Evolutionary conservation across 2,113 vertebrate genomes (phyloP).

Genomic region (Malurus cyaneus): DNA sequence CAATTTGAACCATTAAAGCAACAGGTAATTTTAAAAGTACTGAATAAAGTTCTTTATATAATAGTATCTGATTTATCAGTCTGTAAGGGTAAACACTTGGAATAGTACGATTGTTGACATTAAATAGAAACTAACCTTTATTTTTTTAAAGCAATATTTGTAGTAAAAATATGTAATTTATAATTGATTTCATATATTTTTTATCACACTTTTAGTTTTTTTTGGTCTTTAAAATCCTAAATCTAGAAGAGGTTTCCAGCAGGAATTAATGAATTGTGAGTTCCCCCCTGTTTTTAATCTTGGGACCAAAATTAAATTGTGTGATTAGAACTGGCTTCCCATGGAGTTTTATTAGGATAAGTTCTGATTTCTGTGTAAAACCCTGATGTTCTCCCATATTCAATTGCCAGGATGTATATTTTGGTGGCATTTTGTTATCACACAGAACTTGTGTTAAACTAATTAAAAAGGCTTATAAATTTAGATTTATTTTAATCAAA

Average conservation of each 20-base stretch:
- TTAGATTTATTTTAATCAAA: conserved; percentile 39
- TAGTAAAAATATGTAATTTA: not conserved
- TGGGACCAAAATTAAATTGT: conserved; percentile 38
- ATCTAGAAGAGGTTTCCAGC: not conserved
- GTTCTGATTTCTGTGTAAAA: conserved; percentile 1
- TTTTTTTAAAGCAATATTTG: not conserved
- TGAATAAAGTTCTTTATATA: not conserved
- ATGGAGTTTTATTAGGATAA: conserved; percentile 36
- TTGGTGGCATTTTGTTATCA: not conserved
- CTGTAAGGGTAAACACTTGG: not conserved
- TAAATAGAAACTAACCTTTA: not conserved
- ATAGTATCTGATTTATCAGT: not conserved
- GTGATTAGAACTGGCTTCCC: conserved; percentile 37
- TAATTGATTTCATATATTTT: not conserved
- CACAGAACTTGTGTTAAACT: not conserved
- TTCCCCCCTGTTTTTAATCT: conserved; percentile 21
- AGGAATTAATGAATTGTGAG: conserved; percentile 46
- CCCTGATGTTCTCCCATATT: not conserved
- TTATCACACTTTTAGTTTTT: not conserved
- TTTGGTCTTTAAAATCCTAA: not conserved
- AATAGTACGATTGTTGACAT: not conserved
- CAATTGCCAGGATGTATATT: not conserved
- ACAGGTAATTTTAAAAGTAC: not conserved
- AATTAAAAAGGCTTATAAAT: conserved; percentile 22
- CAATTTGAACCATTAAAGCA: not conserved